Base-by-base conservation (phyloP, 2,888 invertebrate genomes). In the Cheilosia soror region DNA sequence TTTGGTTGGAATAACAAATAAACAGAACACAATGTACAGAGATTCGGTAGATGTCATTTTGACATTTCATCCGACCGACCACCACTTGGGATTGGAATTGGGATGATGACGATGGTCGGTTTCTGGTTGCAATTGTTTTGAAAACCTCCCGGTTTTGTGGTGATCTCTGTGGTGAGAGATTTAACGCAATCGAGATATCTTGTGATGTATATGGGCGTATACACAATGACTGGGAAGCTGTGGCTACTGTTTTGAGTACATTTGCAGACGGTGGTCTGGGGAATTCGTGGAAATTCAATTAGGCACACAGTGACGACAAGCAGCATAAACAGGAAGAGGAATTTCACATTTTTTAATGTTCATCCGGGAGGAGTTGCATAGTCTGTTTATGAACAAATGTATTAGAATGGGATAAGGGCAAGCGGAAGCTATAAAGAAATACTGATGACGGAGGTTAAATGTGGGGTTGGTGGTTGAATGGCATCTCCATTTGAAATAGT, bases 201-300 rank as follows among this genome's bases (percentile, higher is more conserved):
- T 82, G 66, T 55, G 66, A 49, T 55, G 37, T 37, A 37, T 47
- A 33, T 55, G 47, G 40, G 47, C 51, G 33, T 73, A 29, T 73
- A 37, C 37, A 20, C 49, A 55, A 63, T 31, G 60, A 40, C 53
- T 42, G 33, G 33, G 11, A 20, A 51, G 33, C 68, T 55, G 27
- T 29, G 27, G 58, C 55, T 51, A 62, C 60, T 62, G 63, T 31
- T 63, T 27, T 55, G 65, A 81, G 63, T 65, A 76, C 65, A 71
- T 81, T 76, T 65, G 65, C 81, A 81, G 81, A 49, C 71, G 44
- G 33, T 9, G 44, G 33, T 9, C 15, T 40, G 29, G n/a, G 53
- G 25, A 53, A 78, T 79, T 84, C 75, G 84, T 79, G 79, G 79
- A 84, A 84, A 84, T 79, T 76, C 84, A 84, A 84, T 84, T 84